Base-by-base conservation (phyloP, 1,140 invertebrate species). In the Drosophila fuyamai region DNA sequence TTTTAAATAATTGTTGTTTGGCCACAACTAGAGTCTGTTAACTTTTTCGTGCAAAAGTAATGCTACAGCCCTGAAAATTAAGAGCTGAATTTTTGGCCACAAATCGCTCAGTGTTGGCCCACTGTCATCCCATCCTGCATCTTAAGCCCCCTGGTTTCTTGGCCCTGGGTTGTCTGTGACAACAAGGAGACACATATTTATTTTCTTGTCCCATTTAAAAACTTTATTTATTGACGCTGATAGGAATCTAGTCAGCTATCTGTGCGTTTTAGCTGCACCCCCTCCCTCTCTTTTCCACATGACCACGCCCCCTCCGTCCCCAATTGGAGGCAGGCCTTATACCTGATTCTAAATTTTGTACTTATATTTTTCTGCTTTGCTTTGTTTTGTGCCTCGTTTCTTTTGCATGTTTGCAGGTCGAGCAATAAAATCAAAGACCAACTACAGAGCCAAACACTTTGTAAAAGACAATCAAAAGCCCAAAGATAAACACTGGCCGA, bases 151-250 rank as follows among this genome's bases (percentile, higher is more conserved):
- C 48, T 32, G 47, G 35, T 23, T 23, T 51, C 32, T 36, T 35
- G 44, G 44, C 61, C 32, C 51, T 50, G 44, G 43, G 38, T 56
- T 51, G 48, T 77, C 83, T 74, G 82, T 78, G 78, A 86, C 82
- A 86, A 78, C 78, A 77, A 44, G 65, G 44, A 65, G 81, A 85
- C 79, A 85, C 79, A 88, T 86, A 86, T 86, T 86, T 86, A 82
- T 88, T 88, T 86, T 88, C 83, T 79, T 86, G 83, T 88, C 86
- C 79, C 83, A 88, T 88, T 86, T 86, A 88, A 86, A 86, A 86
- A 86, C 83, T 88, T 86, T 86, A 86, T 86, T 86, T 86, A 86
- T 86, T 86, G 82, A 82, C 83, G 83, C 82, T 86, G 82, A 86
- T 86, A 82, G 82, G 83, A 86, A 86, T 86, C 82, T 81, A 82